phyloP scores from a whole-genome alignment of 2,888 invertebrate genomes.

The Ennomos fuscantarius region DNA sequence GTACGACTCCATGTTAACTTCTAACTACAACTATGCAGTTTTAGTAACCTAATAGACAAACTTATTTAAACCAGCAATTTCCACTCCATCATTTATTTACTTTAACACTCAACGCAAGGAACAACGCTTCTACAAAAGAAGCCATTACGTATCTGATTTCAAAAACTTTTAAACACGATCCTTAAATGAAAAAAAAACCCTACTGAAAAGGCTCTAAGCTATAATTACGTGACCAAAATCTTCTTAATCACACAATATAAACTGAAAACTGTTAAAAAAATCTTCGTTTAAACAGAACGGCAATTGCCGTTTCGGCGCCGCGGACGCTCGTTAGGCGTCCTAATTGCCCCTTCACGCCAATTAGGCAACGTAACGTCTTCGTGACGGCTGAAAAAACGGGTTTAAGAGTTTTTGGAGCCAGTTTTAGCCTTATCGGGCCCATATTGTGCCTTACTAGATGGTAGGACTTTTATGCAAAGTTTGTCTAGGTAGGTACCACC shows the following conservation, averaged over 20 bases:
- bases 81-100: too few relatives aligned
- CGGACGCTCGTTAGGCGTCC: slow-evolving; percentile 52
- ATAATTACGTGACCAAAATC: slow-evolving; percentile 23
- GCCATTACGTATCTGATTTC: too few relatives aligned
- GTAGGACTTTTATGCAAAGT: too few relatives aligned
- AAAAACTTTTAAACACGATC: too few relatives aligned
- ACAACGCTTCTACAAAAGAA: too few relatives aligned
- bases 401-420: slow-evolving; percentile 50
- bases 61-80: too few relatives aligned
- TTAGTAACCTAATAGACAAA: too few relatives aligned
- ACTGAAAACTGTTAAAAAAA: slow-evolving; percentile 35
- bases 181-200: too few relatives aligned
- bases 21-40: too few relatives aligned
- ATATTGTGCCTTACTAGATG: slow-evolving; percentile 24
- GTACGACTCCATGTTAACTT: too few relatives aligned
- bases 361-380: slow-evolving; percentile 62
- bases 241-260: slow-evolving; percentile 29
- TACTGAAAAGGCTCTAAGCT: slow-evolving; percentile 8
- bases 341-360: slow-evolving; percentile 65
- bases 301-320: slow-evolving; percentile 38
- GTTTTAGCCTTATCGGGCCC: slow-evolving; percentile 47
- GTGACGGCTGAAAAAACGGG: slow-evolving; percentile 57
- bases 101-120: too few relatives aligned
- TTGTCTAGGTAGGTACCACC: too few relatives aligned
- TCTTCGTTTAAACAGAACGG: slow-evolving; percentile 33